phyloP scores from a whole-genome alignment of 2,797 vertebrate genomes.

The Intellagama lesueurii region DNA sequence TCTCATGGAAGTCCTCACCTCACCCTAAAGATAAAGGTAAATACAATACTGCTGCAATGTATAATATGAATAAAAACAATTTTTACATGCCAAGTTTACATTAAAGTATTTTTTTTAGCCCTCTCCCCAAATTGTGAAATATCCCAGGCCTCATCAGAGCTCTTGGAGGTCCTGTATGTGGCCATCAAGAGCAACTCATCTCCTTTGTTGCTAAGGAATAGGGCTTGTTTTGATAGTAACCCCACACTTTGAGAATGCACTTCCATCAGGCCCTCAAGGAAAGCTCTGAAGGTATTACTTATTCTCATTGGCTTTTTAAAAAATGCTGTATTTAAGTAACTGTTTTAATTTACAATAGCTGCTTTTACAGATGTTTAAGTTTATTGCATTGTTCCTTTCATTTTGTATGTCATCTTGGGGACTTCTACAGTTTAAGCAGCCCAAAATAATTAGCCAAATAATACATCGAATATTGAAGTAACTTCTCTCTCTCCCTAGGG shows the following conservation, averaged over 20 bases:
- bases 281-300: background rate
- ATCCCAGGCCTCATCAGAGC: too few species aligned
- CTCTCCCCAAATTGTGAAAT: too few species aligned
- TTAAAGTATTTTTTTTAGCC: too few species aligned
- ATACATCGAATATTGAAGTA: background rate
- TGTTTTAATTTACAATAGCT: background rate
- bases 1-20: too few species aligned
- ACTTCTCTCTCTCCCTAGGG: too few species aligned
- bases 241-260: background rate
- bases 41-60: too few species aligned
- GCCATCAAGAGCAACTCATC: too few species aligned
- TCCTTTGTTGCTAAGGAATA: background rate
- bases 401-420: background rate
- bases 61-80: too few species aligned
- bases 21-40: too few species aligned
- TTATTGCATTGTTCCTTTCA: background rate
- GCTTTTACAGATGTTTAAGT: background rate
- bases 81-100: too few species aligned
- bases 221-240: background rate
- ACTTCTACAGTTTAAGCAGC: background rate
- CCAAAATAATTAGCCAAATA: background rate
- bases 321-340: background rate
- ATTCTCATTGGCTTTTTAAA: background rate
- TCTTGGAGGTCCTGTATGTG: too few species aligned
- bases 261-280: background rate